Base-by-base conservation (phyloP, 2,888 invertebrate species). In the Catocala sponsa region DNA sequence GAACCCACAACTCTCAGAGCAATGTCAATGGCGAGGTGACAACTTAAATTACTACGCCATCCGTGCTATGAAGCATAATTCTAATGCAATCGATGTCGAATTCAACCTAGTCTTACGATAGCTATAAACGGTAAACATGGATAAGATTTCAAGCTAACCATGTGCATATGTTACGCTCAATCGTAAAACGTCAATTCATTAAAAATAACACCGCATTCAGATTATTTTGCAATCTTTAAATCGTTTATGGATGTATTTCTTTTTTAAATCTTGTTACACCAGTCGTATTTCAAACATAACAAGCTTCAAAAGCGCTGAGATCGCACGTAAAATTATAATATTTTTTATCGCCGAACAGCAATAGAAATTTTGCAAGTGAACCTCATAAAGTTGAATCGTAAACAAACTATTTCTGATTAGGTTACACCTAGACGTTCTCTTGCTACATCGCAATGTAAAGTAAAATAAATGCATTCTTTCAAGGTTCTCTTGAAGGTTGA, bases 331-430 rank as follows among this genome's bases (percentile, higher is more conserved):
- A 76, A 73, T 73, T 78, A 75, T 72, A 76, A 73, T 70, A 70
- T 72, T 81, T 72, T 81, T 86, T 85, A 88, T 85, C 64, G 82
- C 74, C 56, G 69, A 65, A 63, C 65, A 72, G 73, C 80, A 80
- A 84, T 88, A 86, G 78, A 80, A 78, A 83, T 89, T 89, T 88
- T 81, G 86, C 86, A 90, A 89, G 78, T 73, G 74, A 81, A 74
- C 78, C 81, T 72, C 83, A 85, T 91, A 90, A 91, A 91, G 81
- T 84, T 63, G 71, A 83, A 83, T 87, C 89, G 87, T 89, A 90
- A 91, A 88, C 84, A 78, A 82, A 87, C 84, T 85, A 86, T 89
- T 90, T 89, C 78, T 85, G 89, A 89, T 89, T 84, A 86, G 78
- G 76, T 84, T 81, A 70, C 79, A 25, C 25, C 25, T 25, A 59